These are phyloP conservation scores for Tautogolabrus adspersus DNA, from an alignment of 2,113 vertebrate genomes.

Conservation along the genomic window DNA sequence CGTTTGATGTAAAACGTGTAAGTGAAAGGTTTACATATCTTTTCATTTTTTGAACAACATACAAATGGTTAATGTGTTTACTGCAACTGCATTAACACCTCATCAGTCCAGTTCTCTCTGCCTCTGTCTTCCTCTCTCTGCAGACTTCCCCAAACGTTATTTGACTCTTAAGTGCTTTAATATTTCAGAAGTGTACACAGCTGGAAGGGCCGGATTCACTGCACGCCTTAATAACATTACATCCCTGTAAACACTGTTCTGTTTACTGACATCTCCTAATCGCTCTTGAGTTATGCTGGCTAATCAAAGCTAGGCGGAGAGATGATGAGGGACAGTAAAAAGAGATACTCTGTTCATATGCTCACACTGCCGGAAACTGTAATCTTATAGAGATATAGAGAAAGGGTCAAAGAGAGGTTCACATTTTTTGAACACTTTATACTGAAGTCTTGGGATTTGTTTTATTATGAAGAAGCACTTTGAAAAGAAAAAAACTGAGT, in stretches of 20 bases:
- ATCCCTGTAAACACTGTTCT: constrained; percentile 59
- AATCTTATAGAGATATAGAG: background rate
- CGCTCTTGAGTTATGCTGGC: constrained; percentile 18
- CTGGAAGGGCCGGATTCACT: constrained; percentile 48
- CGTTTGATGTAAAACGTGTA: too few species aligned
- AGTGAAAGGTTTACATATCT: too few species aligned
- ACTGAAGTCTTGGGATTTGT: too few species aligned
- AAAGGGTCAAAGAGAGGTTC: background rate
- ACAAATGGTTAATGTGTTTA: background rate
- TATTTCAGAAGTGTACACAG: constrained; percentile 73
- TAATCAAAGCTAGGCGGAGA: constrained; percentile 42
- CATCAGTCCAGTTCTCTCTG: constrained; percentile 12
- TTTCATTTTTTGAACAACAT: background rate
- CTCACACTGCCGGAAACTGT: background rate
- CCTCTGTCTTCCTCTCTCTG: background rate
- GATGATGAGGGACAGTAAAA: constrained; percentile 20
- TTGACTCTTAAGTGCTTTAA: constrained; percentile 70
- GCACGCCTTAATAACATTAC: constrained; percentile 50
- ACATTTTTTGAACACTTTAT: background rate
- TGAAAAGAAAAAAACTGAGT: background rate
- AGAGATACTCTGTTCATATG: background rate
- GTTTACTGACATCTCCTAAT: constrained; percentile 52
- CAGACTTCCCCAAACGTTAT: constrained; percentile 41
- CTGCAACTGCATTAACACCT: constrained; percentile 13
- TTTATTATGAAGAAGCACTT: too few species aligned